Percentiles rank a stretch among this genome's conserved stretches.
Evolutionary conservation across 2,113 vertebrate genomes (phyloP).

Genomic region (Austrofundulus limnaeus): DNA sequence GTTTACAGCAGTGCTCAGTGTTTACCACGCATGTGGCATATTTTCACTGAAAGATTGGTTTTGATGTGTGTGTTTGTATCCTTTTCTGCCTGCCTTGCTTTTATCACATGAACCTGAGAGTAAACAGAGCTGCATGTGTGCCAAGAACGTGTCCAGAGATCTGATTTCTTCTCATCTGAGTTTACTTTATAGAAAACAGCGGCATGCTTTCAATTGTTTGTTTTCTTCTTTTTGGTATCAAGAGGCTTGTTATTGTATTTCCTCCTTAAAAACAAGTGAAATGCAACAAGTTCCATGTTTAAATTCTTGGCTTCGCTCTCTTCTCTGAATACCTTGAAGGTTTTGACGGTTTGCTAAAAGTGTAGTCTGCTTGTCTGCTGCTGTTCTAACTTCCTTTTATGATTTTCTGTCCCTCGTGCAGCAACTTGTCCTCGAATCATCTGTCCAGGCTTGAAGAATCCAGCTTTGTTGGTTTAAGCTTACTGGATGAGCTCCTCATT

Average conservation of each 20-base stretch:
- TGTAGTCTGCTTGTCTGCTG: no score
- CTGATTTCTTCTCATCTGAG: conserved; percentile 50
- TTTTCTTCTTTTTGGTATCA: not conserved
- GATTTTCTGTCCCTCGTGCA: conserved; percentile 53
- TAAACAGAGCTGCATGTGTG: conserved; percentile 54
- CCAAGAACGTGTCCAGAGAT: conserved; percentile 33
- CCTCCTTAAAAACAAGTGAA: no score
- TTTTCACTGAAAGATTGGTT: conserved; percentile 25
- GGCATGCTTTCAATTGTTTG: not conserved
- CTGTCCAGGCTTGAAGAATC: conserved; percentile 91
- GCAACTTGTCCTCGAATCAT: conserved; percentile 90
- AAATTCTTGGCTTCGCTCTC: no score
- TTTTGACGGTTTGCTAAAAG: no score
- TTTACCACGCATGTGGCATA: conserved; percentile 23
- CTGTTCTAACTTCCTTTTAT: not conserved
- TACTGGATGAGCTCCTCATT: conserved; percentile 86
- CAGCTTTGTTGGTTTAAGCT: conserved; percentile 88
- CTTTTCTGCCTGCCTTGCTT: not conserved
- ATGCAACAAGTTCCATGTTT: no score
- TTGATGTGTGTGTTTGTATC: conserved; percentile 23
- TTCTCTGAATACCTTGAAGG: no score
- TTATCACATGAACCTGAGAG: conserved; percentile 54
- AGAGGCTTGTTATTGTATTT: no score
- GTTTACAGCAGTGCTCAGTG: conserved; percentile 42
- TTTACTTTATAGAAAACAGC: conserved; percentile 18